Base-by-base conservation (phyloP, 2,888 invertebrate species). In the Ctena decussata region DNA sequence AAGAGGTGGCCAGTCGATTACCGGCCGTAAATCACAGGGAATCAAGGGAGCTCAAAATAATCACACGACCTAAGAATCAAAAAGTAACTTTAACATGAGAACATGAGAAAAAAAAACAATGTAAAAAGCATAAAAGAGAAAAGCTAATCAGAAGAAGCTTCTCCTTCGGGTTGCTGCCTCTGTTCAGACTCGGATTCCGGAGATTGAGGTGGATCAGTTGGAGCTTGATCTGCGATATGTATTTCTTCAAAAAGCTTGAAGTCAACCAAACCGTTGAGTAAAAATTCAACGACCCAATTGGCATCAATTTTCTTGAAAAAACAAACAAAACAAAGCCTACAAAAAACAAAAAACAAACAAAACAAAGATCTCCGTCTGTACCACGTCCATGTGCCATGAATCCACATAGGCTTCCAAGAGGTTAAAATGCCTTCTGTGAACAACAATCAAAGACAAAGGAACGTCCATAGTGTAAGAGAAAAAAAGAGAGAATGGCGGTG, bases 381-480 rank as follows among this genome's bases (percentile, higher is more conserved):
- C 72, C 27, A 44, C 44, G 44, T 72, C 72, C 72, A 72, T 72
- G 8, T 30, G 35, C 72, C 41, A 24, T 3, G 72, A 72, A 44
- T 30, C 30, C 3, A 72, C 72, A 44, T 32, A 41, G 27, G 2
- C 8, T 18, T 72, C 44, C 24, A 72, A n/a, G 30, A 72, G 44
- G 30, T 30, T 24, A n/a, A 72, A 72, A 37, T 72, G 8, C 72
- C 72, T 72, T 30, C 24, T 41, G 27, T 24, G 1, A 3, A 72
- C 72, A 72, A 72, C 35, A 44, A 72, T 24, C 11, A 72, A 24
- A 72, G 72, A 41, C 15, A 44, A 72, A 72, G 72, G 72, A 72
- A 44, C 27, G 72, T 41, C 72, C 72, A 72, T 72, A 44, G 27
- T 72, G 44, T 32, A 24, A 72, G 72, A 72, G 5, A 44, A 35